Base-by-base conservation (phyloP, 1,140 invertebrate species). In the Venustaconcha ellipsiformis region DNA sequence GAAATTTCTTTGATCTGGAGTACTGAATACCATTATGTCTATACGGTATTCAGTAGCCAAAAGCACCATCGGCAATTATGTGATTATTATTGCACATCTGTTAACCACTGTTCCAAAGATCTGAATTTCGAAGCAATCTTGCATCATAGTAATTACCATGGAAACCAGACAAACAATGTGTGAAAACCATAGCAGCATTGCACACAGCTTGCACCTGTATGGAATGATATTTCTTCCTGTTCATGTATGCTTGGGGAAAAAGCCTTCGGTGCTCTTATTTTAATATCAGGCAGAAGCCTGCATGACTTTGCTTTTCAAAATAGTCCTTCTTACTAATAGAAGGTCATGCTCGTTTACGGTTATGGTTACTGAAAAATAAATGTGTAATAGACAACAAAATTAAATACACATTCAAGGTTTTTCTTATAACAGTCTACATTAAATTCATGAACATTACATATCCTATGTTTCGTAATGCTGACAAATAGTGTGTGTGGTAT, bases 1-100 rank as follows among this genome's bases (percentile, higher is more conserved):
- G 73, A 78, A 89, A 62, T 74, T 76, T 58, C 30, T 80, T 77
- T 89, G 82, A 18, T 79, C 62, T 65, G 23, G 20, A 20, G 73
- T 82, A 20, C 85, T n/a, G n/a, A n/a, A n/a, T 76, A 18, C 74
- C 80, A 67, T 77, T 80, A 56, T 83, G 74, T 55, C 69, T 73
- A 37, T 66, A 83, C 5, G 82, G 79, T 15, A 74, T n/a, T 83
- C 20, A 81, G 14, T 15, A 81, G 30, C 78, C 79, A 83, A 80
- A 82, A 15, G 72, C 79, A 56, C 17, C 74, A 78, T 26, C 26
- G 26, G 26, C 26, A 26, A 26, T 26, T 26, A 26, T 26, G 26
- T 26, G 26, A 26, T 26, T 78, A 26, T 23, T 30, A 26, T 70
- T 59, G 67, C 66, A 78, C 56, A 74, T 26, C 20, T 48, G 57